Evolutionary conservation across 2,113 vertebrate species (phyloP).

Genomic region (Catharus bicknelli): DNA sequence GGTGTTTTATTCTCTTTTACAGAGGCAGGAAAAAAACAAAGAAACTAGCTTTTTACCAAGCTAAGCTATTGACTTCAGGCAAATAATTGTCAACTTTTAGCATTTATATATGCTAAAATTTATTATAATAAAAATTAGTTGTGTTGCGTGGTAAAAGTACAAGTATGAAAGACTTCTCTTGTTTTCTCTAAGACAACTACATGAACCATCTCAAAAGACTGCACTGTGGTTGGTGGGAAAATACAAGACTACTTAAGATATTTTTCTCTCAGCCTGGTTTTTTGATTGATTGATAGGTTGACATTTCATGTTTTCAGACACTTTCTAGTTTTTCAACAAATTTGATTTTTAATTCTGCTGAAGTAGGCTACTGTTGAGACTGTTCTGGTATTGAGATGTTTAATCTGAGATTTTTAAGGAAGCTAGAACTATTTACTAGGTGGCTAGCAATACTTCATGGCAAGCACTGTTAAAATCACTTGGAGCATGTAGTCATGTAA

Average conservation of each 20-base stretch:
- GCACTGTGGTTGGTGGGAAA: background rate
- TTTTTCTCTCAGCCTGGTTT: background rate
- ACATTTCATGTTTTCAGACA: background rate
- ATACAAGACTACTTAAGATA: background rate
- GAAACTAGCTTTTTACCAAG: background rate
- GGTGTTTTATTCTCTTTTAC: background rate
- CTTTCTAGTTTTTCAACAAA: background rate
- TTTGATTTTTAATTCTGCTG: background rate
- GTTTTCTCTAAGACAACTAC: background rate
- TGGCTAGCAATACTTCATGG: background rate
- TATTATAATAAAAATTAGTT: too few relatives aligned
- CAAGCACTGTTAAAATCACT: background rate
- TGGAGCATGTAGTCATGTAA: background rate
- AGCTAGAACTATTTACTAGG: background rate
- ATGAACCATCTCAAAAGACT: background rate
- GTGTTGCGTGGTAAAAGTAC: background rate
- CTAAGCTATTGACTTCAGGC: background rate
- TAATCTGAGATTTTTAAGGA: background rate
- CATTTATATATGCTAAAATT: background rate
- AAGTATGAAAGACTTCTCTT: background rate
- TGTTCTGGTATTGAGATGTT: background rate
- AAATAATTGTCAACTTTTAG: background rate
- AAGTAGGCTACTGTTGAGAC: background rate
- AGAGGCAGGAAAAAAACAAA: background rate
- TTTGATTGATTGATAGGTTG: background rate